Evolutionary conservation across 37 sponge, comb jelly and placozoan species (phyloP).

Genomic region (Aplysina aerophoba): DNA sequence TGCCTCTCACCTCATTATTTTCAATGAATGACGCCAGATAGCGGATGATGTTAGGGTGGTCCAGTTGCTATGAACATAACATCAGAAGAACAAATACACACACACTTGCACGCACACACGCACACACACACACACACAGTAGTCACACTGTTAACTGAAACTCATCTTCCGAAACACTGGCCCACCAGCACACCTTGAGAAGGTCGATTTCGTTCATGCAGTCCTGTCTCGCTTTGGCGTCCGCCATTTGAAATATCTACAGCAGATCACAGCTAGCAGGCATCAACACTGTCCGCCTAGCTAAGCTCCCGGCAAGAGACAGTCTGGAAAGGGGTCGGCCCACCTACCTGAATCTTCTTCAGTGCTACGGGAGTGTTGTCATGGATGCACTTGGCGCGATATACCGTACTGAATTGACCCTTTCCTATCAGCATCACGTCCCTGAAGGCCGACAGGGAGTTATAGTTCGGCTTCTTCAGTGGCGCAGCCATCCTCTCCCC

Average conservation of each 20-base stretch:
- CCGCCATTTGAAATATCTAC: slow-evolving; percentile 98
- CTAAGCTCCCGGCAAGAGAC: background rate
- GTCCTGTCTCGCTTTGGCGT: slow-evolving; percentile 99
- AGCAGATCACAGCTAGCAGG: background rate
- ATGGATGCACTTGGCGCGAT: slow-evolving; percentile 70
- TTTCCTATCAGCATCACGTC: slow-evolving; percentile 95
- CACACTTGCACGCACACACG: background rate
- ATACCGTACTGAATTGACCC: slow-evolving; percentile 98
- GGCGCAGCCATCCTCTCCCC: background rate
- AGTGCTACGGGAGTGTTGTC: slow-evolving; percentile 87
- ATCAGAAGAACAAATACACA: background rate
- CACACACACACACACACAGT: no score
- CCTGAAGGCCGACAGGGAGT: slow-evolving; percentile 55
- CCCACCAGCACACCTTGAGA: slow-evolving; percentile 71
- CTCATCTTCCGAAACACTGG: background rate
- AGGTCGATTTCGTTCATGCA: slow-evolving; percentile 99
- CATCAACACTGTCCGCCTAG: background rate
- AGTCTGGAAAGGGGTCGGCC: background rate
- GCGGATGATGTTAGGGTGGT: slow-evolving; percentile 96
- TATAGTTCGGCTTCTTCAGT: slow-evolving; percentile 18
- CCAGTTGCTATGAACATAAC: slow-evolving; percentile 68
- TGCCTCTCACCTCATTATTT: slow-evolving; percentile 91
- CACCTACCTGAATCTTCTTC: slow-evolving; percentile 94
- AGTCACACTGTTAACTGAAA: background rate
- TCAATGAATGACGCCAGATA: slow-evolving; percentile 98